Percentiles rank a stretch among this genome's conserved stretches.
These are phyloP conservation scores for Bucorvus abyssinicus DNA, from an alignment of 2,797 vertebrate species.

Conservation along the genomic window DNA sequence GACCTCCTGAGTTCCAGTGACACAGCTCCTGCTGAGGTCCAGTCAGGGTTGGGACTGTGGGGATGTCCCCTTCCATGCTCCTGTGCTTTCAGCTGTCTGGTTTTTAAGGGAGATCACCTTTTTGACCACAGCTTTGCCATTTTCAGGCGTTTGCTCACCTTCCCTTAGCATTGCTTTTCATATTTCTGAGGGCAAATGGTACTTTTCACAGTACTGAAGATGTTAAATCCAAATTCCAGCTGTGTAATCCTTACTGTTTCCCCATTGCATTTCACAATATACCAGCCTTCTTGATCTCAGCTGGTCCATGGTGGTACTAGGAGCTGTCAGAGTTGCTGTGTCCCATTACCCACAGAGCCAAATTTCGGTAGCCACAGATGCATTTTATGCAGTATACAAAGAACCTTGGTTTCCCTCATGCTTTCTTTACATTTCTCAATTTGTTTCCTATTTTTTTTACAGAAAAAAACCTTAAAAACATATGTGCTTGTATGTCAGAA, in stretches of 20 bases:
- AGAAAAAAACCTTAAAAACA: not conserved
- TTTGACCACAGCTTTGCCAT: not conserved
- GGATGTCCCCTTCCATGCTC: not conserved
- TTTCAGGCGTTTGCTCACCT: not conserved
- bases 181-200: not conserved
- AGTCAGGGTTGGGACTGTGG: accelerated
- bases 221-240: not conserved
- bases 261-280: not conserved
- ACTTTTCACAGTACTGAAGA: not conserved
- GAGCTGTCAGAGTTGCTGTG: constrained; percentile 14
- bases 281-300: not conserved
- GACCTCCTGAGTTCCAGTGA: not conserved
- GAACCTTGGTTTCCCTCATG: not conserved
- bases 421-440: not conserved
- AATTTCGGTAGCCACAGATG: not conserved
- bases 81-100: not conserved
- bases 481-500: not conserved
- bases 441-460: not conserved
- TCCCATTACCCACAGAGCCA: not conserved
- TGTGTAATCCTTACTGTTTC: not conserved
- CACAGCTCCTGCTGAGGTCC: accelerated
- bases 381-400: not conserved
- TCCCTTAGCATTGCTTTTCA: not conserved
- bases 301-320: not conserved
- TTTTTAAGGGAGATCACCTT: not conserved